These are phyloP conservation scores for Ginglymostoma cirratum DNA, from an alignment of 2,113 vertebrate species.

Conservation along the genomic window DNA sequence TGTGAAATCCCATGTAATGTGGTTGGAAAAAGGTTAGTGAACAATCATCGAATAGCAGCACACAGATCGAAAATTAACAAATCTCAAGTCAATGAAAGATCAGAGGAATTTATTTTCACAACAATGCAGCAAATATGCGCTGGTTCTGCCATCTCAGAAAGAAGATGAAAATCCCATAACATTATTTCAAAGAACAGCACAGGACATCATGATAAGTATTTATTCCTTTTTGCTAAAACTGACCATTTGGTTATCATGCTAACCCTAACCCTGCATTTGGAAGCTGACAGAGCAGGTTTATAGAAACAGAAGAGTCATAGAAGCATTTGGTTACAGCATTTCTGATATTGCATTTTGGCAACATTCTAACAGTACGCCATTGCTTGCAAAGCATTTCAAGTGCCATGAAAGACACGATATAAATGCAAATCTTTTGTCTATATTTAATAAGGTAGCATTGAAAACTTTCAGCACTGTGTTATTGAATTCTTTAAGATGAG, in stretches of 20 bases:
- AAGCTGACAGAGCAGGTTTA: not conserved
- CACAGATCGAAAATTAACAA: not conserved
- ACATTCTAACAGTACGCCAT: not conserved
- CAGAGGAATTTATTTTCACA: not conserved
- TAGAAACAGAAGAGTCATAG: no score
- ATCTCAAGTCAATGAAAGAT: not conserved
- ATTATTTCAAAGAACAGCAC: not conserved
- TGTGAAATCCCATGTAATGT: not conserved
- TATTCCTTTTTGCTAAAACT: not conserved
- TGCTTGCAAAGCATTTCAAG: not conserved
- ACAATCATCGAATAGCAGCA: not conserved
- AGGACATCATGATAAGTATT: not conserved
- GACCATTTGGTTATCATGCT: not conserved
- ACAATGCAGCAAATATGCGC: not conserved
- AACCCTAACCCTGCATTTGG: not conserved
- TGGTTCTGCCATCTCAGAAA: not conserved
- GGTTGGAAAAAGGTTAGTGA: not conserved
- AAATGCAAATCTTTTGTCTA: not conserved
- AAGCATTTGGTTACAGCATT: not conserved
- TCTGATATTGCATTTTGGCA: not conserved
- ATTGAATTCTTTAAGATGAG: not conserved
- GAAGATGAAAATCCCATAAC: not conserved
- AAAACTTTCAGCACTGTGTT: not conserved
- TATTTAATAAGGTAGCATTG: not conserved
- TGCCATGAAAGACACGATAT: not conserved